These are phyloP conservation scores for Elaphurus davidianus DNA, from an alignment of 2,113 vertebrate genomes.

Conservation along the genomic window DNA sequence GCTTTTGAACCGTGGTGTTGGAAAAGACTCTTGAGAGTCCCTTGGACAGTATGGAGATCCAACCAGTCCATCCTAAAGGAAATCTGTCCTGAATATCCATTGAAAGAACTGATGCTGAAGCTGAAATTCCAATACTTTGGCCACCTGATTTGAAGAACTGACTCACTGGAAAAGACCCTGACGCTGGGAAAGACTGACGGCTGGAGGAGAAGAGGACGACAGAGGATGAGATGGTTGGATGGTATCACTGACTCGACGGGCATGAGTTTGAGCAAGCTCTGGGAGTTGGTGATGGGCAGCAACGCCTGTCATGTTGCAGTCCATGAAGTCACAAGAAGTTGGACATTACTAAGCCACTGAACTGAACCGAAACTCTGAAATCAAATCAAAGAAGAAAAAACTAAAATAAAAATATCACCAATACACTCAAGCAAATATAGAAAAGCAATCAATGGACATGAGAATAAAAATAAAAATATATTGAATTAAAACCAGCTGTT, in stretches of 20 bases:
- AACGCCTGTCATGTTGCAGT: accelerated
- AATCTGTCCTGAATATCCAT: not conserved
- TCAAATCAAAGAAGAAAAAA: not conserved
- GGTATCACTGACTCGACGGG: not conserved
- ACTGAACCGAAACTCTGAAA: not conserved
- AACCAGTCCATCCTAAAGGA: not conserved
- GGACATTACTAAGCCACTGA: not conserved
- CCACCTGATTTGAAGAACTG: not conserved
- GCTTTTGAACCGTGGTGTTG: not conserved
- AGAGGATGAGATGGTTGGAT: not conserved
- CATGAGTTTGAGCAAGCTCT: not conserved
- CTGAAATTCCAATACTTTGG: not conserved
- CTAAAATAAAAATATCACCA: not conserved
- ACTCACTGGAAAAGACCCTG: not conserved
- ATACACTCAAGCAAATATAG: not conserved
- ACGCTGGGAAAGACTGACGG: not conserved
- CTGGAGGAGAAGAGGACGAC: not conserved
- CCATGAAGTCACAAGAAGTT: not conserved
- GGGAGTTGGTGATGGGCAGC: not conserved
- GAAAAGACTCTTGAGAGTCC: not conserved
- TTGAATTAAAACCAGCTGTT: not conserved
- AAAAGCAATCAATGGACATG: not conserved
- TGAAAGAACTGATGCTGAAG: not conserved
- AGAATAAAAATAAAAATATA: not conserved
- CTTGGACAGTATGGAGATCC: not conserved